phyloP scores from a whole-genome alignment of 1,140 invertebrate species.

The fruit fly (Drosophila melanogaster) region DNA sequence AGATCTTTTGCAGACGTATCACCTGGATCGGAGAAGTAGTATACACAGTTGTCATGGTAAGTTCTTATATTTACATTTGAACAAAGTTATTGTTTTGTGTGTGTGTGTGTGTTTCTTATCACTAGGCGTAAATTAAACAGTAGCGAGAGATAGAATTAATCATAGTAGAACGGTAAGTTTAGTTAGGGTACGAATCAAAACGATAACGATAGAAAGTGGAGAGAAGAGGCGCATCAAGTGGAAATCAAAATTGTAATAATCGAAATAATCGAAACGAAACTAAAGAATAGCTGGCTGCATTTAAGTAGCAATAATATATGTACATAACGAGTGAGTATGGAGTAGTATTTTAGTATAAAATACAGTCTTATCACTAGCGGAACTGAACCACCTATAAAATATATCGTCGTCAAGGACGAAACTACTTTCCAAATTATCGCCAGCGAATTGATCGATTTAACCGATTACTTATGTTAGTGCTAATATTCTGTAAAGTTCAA shows the following conservation, averaged over 20 bases:
- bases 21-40: conserved; percentile 75
- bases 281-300: conserved; percentile 10
- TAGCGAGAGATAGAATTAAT: conserved; percentile 12
- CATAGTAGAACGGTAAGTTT: conserved; percentile 4
- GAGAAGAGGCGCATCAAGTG: conserved; percentile 10
- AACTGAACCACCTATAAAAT: neutral
- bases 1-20: conserved; percentile 84
- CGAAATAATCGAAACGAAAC: conserved; percentile 20
- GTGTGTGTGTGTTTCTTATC: conserved; percentile 16
- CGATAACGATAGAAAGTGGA: conserved; percentile 8
- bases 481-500: too few relatives aligned
- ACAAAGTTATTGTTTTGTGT: conserved; percentile 1
- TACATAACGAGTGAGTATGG: neutral
- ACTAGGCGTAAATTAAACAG: conserved; percentile 28
- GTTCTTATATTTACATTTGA: conserved; percentile 34
- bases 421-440: neutral
- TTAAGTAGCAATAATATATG: neutral
- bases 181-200: conserved; percentile 16
- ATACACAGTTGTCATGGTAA: conserved; percentile 60
- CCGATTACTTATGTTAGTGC: neutral
- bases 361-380: neutral
- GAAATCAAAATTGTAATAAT: conserved; percentile 6
- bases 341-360: neutral
- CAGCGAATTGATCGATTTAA: neutral
- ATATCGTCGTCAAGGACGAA: neutral